Base-by-base conservation (phyloP, 1,140 invertebrate genomes). In the Catajapyx aquilonaris region DNA sequence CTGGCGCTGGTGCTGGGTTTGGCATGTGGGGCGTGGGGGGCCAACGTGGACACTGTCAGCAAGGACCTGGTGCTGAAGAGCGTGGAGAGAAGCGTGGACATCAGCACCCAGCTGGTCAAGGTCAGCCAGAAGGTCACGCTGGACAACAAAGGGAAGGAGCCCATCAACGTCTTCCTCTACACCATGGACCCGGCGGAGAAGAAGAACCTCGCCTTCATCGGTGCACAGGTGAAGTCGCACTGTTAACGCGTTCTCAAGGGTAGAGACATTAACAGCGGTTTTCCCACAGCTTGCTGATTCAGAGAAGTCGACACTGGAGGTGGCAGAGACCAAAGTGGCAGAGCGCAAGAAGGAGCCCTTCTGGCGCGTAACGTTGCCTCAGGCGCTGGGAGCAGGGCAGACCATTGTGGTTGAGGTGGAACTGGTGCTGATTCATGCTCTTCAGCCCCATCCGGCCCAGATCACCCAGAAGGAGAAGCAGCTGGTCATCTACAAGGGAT, bases 381-480 rank as follows among this genome's bases (percentile, higher is more conserved):
- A 74, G 35, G 45, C 61, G 0, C 42, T 80, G 1, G 58, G 60
- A 20, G 56, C 67, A 2, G 71, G 69, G 2, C 56, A 70, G 32
- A 66, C 19, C 40, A 31, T 47, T 23, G 52, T 54, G 38, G 46
- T 75, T 19, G 69, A 72, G 33, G 61, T 90, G 0, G 83, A 93
- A 51, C 64, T 69, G 7, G 66, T 87, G 1, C 73, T 75, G 18
- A 74, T 73, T 0, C 77, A 87, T 50, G 64, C 71, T 19, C 55
- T 94, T 4, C 46, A 57, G 9, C 81, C 90, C 1, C 81, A 86
- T 58, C 93, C 93, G 1, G 71, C 70, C 13, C 65, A 76, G 48
- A 93, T 97, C 39, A 69, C 69, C 0, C 93, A 96, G 54, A 74
- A 81, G 43, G 90, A 96, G 49, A 88, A 88, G 46, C 93, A 97